Percentiles rank a stretch among this genome's conserved stretches.
phyloP scores from a whole-genome alignment of 2,113 vertebrate genomes.

The Thalassoma bifasciatum region DNA sequence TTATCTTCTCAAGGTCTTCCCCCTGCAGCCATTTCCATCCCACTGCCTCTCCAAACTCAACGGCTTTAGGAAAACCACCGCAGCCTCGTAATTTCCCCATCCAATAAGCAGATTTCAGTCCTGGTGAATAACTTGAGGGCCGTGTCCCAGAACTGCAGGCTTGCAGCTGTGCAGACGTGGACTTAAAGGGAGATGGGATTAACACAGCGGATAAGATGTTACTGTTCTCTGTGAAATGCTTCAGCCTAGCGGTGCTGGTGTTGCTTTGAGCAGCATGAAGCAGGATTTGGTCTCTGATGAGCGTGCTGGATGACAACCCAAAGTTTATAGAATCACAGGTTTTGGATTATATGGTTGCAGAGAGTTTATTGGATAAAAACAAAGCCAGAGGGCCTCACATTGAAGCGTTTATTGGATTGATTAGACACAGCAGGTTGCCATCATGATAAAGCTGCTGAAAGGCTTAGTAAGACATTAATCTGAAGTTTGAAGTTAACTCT shows the following conservation, averaged over 20 bases:
- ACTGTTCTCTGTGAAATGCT: slow-evolving; percentile 44
- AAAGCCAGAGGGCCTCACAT: slow-evolving; percentile 3
- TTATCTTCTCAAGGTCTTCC: slow-evolving; percentile 35
- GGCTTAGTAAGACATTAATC: too few species aligned
- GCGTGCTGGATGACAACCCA: not conserved
- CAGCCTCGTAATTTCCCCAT: slow-evolving; percentile 21
- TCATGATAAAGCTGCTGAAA: slow-evolving; percentile 3
- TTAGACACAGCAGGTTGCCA: not conserved
- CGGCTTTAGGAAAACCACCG: slow-evolving; percentile 6
- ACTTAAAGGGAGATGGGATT: slow-evolving; percentile 51
- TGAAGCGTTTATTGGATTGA: not conserved
- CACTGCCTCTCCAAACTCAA: slow-evolving; percentile 6
- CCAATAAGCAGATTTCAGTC: slow-evolving; percentile 13
- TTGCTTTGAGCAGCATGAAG: slow-evolving; percentile 46
- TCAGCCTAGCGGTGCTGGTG: slow-evolving; percentile 5
- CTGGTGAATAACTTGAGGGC: slow-evolving; percentile 32
- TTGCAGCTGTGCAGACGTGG: slow-evolving; percentile 45
- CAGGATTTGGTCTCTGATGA: slow-evolving; percentile 38
- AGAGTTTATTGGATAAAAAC: slow-evolving; percentile 26
- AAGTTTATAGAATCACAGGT: slow-evolving; percentile 13
- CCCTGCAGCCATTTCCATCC: slow-evolving; percentile 31
- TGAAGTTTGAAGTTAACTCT: not conserved
- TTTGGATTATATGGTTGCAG: slow-evolving; percentile 24
- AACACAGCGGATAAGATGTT: slow-evolving; percentile 41
- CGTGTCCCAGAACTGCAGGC: slow-evolving; percentile 33